Conservation (phyloP, 2,113 vertebrate species). For the Myotis davidii region DNA sequence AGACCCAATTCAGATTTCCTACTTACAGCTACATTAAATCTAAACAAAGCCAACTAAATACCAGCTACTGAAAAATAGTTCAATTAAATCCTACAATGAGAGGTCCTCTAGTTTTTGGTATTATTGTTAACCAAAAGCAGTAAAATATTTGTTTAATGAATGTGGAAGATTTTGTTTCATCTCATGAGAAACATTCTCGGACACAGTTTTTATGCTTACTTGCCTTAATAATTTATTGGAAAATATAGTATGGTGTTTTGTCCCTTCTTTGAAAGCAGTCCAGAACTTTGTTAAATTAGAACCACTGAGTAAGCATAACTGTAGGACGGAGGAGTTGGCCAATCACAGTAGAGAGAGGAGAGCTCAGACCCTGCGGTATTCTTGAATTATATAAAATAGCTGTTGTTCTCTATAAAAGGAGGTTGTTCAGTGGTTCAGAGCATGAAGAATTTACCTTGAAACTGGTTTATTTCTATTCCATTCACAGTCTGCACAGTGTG, state of each 20-base stretch:
- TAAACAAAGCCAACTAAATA: slow-evolving; percentile 86
- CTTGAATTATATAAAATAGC: slow-evolving; percentile 45
- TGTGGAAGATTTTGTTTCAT: background rate
- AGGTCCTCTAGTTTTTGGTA: slow-evolving; percentile 37
- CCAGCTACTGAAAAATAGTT: slow-evolving; percentile 85
- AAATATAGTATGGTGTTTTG: slow-evolving; percentile 23
- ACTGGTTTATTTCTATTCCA: slow-evolving; percentile 28
- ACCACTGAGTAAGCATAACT: slow-evolving; percentile 35
- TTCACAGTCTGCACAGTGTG: background rate
- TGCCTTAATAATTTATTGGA: background rate
- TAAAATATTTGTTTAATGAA: slow-evolving; percentile 32
- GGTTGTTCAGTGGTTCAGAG: background rate
- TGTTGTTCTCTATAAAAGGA: slow-evolving; percentile 29
- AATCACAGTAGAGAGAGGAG: background rate
- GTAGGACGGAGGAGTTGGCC: background rate
- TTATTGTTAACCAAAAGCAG: slow-evolving; percentile 64
- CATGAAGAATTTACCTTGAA: slow-evolving; percentile 51
- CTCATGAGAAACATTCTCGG: background rate
- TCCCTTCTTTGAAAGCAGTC: slow-evolving; percentile 16
- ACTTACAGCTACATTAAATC: slow-evolving; percentile 86
- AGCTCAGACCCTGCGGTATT: background rate
- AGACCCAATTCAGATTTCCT: slow-evolving; percentile 78
- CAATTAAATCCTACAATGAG: slow-evolving; percentile 83
- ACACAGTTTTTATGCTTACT: background rate
- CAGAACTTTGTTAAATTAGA: slow-evolving; percentile 41